phyloP scores from a whole-genome alignment of 2,888 invertebrate species.

The Vannuccia rotundouncinata region DNA sequence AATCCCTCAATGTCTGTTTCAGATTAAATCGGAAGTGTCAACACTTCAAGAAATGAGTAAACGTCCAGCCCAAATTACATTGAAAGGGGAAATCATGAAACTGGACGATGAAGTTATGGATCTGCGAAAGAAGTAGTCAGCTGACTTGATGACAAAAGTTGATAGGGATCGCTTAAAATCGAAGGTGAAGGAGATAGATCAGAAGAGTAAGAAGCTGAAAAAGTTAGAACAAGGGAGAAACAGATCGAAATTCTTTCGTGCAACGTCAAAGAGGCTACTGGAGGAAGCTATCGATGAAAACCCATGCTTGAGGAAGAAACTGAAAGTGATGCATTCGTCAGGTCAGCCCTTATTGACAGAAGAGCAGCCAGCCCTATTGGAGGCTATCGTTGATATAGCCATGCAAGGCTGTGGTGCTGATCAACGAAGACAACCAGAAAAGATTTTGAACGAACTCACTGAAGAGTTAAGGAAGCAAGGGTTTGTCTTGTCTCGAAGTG shows the following conservation, averaged over 20 bases:
- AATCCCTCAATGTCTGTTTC: too few species aligned
- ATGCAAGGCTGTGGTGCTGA: slow-evolving; percentile 20
- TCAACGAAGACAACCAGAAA: slow-evolving; percentile 32
- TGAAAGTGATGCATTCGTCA: slow-evolving; percentile 16
- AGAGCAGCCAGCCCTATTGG: slow-evolving; percentile 33
- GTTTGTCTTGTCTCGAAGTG: slow-evolving; percentile 42
- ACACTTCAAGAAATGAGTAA: too few species aligned
- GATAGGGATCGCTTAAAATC: neutral
- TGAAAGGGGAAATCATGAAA: neutral
- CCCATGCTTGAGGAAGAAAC: slow-evolving; percentile 24
- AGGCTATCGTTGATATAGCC: slow-evolving; percentile 38
- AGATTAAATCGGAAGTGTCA: too few species aligned
- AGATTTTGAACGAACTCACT: slow-evolving; percentile 33
- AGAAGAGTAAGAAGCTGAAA: neutral
- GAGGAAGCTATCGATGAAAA: slow-evolving; percentile 4
- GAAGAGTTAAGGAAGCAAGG: slow-evolving; percentile 24
- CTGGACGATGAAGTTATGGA: neutral
- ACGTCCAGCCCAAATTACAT: neutral
- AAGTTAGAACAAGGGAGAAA: neutral
- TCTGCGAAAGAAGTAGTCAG: neutral
- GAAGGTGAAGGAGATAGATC: neutral
- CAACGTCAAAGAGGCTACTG: neutral
- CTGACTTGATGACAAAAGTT: neutral
- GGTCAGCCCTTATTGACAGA: slow-evolving; percentile 9
- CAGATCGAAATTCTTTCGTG: neutral